These are phyloP conservation scores for Megaceryle maxima DNA, from an alignment of 2,113 vertebrate genomes.

Conservation along the genomic window DNA sequence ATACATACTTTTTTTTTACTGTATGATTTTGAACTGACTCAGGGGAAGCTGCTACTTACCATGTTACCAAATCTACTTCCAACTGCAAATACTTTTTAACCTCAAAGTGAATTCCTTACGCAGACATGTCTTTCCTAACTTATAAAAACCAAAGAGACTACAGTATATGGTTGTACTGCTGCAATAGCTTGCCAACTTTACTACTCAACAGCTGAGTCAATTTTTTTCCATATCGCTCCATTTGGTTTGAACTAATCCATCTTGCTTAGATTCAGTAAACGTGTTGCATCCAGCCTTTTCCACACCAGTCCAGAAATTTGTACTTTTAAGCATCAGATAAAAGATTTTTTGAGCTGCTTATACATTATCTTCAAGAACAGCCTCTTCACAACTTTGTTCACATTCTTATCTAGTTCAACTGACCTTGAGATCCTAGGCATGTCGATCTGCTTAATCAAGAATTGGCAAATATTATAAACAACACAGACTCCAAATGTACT, in stretches of 20 bases:
- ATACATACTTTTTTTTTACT: neutral
- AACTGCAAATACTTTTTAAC: neutral
- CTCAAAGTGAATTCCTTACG: neutral
- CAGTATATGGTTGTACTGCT: neutral
- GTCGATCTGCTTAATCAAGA: conserved; percentile 57
- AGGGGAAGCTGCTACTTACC: neutral
- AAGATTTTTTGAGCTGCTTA: conserved; percentile 13
- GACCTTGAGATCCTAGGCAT: conserved; percentile 48
- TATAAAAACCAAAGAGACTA: neutral
- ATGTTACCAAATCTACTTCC: neutral
- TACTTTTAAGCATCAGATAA: conserved; percentile 24
- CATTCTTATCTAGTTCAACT: conserved; percentile 53
- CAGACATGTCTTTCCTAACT: neutral
- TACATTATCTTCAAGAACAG: conserved; percentile 49
- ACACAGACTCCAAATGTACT: neutral
- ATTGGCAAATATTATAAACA: conserved; percentile 63
- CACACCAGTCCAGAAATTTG: neutral
- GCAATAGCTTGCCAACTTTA: neutral
- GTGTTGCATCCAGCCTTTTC: neutral
- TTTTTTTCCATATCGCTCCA: neutral
- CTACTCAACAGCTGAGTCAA: neutral
- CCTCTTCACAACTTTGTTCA: conserved; percentile 31
- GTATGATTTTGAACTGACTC: neutral
- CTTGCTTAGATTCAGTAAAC: neutral
- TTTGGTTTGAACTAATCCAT: neutral